A percentile compares a stretch with the other conserved stretches of the same genome.
phyloP scores from a whole-genome alignment of 2,888 invertebrate genomes.

The Xestia xanthographa region DNA sequence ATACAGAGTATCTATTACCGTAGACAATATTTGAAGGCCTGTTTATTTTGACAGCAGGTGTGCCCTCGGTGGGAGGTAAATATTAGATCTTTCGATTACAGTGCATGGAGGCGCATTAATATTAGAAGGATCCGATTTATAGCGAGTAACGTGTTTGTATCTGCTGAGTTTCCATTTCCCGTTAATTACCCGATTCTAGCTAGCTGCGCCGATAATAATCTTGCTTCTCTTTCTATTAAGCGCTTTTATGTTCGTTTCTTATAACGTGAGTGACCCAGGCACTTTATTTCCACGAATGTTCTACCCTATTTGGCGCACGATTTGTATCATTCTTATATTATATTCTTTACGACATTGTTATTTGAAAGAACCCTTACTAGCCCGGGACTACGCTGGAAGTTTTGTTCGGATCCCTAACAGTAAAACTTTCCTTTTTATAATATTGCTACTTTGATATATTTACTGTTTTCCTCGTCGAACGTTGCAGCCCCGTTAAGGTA shows the following conservation, averaged over 20 bases:
- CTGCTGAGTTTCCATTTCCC: conserved; percentile 7
- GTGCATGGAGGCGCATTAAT: conserved; percentile 21
- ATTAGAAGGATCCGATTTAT: conserved; percentile 2
- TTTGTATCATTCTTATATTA: conserved; percentile 28
- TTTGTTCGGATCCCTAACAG: conserved; percentile 28
- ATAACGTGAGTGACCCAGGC: not conserved
- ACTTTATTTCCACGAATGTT: conserved; percentile 24
- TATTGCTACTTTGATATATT: conserved; percentile 37
- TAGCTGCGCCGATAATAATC: conserved; percentile 12
- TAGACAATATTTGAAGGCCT: conserved; percentile 15
- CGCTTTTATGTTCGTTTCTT: not conserved
- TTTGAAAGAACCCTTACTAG: conserved; percentile 17
- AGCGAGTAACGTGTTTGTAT: not conserved
- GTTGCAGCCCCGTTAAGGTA: conserved; percentile 36
- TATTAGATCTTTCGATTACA: conserved; percentile 34
- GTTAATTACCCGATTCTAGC: conserved; percentile 26
- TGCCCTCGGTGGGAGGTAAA: conserved; percentile 1
- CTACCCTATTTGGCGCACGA: conserved; percentile 26
- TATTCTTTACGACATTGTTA: conserved; percentile 38
- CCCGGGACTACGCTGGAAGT: conserved; percentile 25
- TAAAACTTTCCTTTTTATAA: conserved; percentile 40
- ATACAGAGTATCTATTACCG: conserved; percentile 30
- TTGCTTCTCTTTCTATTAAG: conserved; percentile 13
- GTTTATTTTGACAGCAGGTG: conserved; percentile 39
- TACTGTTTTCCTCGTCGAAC: not conserved